phyloP scores from a whole-genome alignment of 2,113 vertebrate species.

The Aix galericulata region DNA sequence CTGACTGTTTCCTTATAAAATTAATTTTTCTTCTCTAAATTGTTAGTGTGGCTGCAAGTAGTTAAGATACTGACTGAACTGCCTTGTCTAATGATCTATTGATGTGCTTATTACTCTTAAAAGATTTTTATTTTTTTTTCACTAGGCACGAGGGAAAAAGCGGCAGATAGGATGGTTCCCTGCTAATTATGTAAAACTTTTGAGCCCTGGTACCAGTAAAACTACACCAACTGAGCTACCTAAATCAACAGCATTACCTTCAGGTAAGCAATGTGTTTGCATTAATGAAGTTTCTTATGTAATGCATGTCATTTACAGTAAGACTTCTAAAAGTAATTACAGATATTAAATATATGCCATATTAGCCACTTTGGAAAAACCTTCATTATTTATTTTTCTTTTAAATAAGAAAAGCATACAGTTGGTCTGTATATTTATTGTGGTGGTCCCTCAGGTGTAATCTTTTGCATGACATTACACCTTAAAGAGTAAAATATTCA shows the following conservation, averaged over 20 bases:
- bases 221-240: slow-evolving; percentile 93
- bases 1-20: background rate
- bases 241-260: slow-evolving; percentile 79
- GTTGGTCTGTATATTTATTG: background rate
- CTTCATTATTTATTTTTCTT: background rate
- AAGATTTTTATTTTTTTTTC: slow-evolving; percentile 34
- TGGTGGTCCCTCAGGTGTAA: background rate
- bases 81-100: background rate
- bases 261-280: slow-evolving; percentile 73
- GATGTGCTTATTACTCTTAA: background rate
- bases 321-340: background rate
- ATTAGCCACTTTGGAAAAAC: background rate
- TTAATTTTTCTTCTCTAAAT: background rate
- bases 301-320: background rate
- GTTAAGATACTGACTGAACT: background rate
- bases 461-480: background rate
- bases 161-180: slow-evolving; percentile 99
- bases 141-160: slow-evolving; percentile 94
- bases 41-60: background rate
- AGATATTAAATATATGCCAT: background rate
- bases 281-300: background rate
- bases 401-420: background rate
- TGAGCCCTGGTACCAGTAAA: slow-evolving; percentile 97
- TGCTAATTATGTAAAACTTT: slow-evolving; percentile 96
- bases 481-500: background rate